These are phyloP conservation scores for Dynastes grantii DNA, from an alignment of 2,888 invertebrate species.

Conservation along the genomic window DNA sequence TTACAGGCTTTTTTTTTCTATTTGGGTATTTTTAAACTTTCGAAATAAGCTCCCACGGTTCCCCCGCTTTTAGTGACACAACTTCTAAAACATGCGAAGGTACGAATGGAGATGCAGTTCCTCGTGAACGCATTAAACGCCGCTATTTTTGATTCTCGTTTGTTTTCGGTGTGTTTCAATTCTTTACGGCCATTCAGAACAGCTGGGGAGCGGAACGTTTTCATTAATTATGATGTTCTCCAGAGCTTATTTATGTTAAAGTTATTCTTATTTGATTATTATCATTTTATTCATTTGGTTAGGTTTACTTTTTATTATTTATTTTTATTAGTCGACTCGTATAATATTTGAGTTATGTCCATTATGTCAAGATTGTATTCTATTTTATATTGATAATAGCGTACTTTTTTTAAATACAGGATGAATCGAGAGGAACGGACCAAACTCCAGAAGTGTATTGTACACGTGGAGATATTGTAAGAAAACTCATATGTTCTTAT, in stretches of 20 bases:
- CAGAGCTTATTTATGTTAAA: neutral
- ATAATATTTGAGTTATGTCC: too few species aligned
- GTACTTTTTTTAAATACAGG: too few species aligned
- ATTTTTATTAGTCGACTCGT: too few species aligned
- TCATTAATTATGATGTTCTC: neutral
- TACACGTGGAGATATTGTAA: too few species aligned
- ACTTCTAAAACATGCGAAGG: conserved; percentile 1
- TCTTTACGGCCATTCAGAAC: neutral
- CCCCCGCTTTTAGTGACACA: neutral
- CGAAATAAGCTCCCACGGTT: conserved; percentile 14
- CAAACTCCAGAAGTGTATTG: too few species aligned
- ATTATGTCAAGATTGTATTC: too few species aligned
- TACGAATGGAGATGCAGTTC: conserved; percentile 16
- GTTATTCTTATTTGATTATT: neutral
- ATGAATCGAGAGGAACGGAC: too few species aligned
- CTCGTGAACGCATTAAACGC: neutral
- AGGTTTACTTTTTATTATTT: too few species aligned
- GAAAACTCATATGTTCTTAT: too few species aligned
- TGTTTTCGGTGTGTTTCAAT: neutral
- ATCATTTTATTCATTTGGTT: neutral
- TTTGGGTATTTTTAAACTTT: conserved; percentile 31
- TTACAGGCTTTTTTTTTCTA: conserved; percentile 15
- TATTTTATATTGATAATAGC: too few species aligned
- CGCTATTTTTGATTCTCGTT: conserved; percentile 6
- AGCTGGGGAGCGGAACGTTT: conserved; percentile 7